A percentile compares a stretch with the other conserved stretches of the same genome.
Evolutionary conservation across 30 jellyfish, hydroid and myxozoan species (phyloP).

Genomic region (Pelagia noctiluca): DNA sequence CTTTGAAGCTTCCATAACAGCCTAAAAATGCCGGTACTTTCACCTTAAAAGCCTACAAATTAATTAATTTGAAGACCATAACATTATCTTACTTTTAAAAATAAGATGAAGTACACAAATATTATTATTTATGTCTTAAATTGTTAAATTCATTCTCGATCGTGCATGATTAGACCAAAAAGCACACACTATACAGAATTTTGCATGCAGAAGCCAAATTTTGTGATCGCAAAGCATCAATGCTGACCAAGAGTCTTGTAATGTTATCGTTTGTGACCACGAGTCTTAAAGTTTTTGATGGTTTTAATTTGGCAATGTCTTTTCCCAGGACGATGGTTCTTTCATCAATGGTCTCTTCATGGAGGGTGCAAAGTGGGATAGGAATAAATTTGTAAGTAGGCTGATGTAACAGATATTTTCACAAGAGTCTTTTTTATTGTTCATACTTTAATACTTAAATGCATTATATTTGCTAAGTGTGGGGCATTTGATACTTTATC

Average conservation of each 20-base stretch:
- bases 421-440: background rate
- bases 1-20: background rate
- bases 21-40: background rate
- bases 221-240: background rate
- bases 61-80: background rate
- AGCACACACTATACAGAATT: too few species aligned
- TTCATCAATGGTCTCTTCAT: conserved; percentile 64
- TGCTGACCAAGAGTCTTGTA: background rate
- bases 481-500: background rate
- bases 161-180: too few species aligned
- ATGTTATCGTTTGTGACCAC: background rate
- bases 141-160: too few species aligned
- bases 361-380: conserved; percentile 86
- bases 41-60: background rate
- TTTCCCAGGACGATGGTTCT: conserved; percentile 75
- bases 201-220: too few species aligned
- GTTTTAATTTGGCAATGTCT: too few species aligned
- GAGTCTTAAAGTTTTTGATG: background rate
- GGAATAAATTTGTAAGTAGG: conserved; percentile 26
- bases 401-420: background rate
- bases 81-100: too few species aligned
- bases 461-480: background rate
- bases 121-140: too few species aligned
- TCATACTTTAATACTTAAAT: too few species aligned
- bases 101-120: too few species aligned